phyloP scores from a whole-genome alignment of 2,113 vertebrate species.

The Anarhynchus alexandrinus region DNA sequence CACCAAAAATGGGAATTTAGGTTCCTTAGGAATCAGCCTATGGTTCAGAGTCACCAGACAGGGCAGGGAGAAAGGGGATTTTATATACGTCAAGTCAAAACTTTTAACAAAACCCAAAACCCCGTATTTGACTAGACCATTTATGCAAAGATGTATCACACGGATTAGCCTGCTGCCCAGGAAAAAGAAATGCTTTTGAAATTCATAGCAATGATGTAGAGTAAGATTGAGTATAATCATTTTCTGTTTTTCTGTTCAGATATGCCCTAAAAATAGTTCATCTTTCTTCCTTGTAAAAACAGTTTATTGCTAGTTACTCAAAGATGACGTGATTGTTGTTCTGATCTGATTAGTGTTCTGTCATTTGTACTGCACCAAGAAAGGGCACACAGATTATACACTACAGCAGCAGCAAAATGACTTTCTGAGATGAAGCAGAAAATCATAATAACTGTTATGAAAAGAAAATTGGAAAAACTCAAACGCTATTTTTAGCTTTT shows the following conservation, averaged over 20 bases:
- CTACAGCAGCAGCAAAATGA: constrained; percentile 49
- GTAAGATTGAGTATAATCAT: neutral
- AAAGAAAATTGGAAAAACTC: constrained; percentile 55
- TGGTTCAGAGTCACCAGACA: neutral
- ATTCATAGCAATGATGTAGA: neutral
- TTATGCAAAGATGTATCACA: neutral
- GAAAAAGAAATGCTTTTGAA: neutral
- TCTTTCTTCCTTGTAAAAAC: constrained; percentile 47
- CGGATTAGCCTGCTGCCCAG: neutral
- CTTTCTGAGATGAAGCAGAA: constrained; percentile 69
- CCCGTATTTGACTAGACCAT: neutral
- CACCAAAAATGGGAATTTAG: neutral
- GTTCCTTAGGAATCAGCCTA: neutral
- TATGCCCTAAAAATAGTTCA: constrained; percentile 42
- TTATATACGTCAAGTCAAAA: neutral
- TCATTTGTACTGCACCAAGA: constrained; percentile 38
- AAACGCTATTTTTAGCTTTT: constrained; percentile 65
- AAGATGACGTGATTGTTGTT: constrained; percentile 47
- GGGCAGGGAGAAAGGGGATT: neutral
- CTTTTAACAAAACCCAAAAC: neutral
- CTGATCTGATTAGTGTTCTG: constrained; percentile 47
- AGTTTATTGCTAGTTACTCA: constrained; percentile 36
- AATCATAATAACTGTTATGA: constrained; percentile 63
- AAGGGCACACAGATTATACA: constrained; percentile 55
- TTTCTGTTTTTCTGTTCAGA: constrained; percentile 31